Percentiles rank a stretch among this genome's conserved stretches.
These are phyloP conservation scores for Rhinogobius similis DNA, from an alignment of 2,113 vertebrate genomes.

Conservation along the genomic window DNA sequence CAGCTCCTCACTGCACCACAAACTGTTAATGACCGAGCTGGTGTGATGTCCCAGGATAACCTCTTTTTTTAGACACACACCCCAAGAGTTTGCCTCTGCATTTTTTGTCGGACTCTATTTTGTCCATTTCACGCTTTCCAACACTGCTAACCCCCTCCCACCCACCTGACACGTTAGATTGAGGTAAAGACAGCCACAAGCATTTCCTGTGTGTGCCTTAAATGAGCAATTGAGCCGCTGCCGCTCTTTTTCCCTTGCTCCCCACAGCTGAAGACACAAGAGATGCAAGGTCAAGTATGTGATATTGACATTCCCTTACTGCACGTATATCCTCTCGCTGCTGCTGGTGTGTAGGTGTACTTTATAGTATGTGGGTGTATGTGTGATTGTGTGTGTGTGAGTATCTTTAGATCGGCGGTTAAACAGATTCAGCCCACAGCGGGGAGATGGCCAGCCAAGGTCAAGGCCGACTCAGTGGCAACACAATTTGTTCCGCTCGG, in stretches of 20 bases:
- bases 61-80: conserved; percentile 1
- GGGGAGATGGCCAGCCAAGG: conserved; percentile 58
- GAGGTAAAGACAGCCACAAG: conserved; percentile 24
- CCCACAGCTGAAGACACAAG: conserved; percentile 36
- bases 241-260: conserved; percentile 21
- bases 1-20: conserved; percentile 44
- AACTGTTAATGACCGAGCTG: conserved; percentile 67
- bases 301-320: conserved; percentile 31
- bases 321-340: conserved; percentile 29
- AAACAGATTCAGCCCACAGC: conserved; percentile 67
- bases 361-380: not conserved
- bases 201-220: conserved; percentile 4
- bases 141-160: conserved; percentile 7
- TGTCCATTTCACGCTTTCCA: conserved; percentile 25
- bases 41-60: conserved; percentile 36
- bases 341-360: conserved; percentile 42
- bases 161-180: conserved; percentile 30
- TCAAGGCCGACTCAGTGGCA: conserved; percentile 66
- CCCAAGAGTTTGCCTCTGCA: not conserved
- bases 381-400: not conserved
- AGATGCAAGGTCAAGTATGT: conserved; percentile 64
- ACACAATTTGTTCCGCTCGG: conserved; percentile 67
- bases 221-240: conserved; percentile 15
- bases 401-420: conserved; percentile 43
- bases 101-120: conserved; percentile 22